Conservation (phyloP, 2,113 vertebrate species). For the Acrocephalus arundinaceus region DNA sequence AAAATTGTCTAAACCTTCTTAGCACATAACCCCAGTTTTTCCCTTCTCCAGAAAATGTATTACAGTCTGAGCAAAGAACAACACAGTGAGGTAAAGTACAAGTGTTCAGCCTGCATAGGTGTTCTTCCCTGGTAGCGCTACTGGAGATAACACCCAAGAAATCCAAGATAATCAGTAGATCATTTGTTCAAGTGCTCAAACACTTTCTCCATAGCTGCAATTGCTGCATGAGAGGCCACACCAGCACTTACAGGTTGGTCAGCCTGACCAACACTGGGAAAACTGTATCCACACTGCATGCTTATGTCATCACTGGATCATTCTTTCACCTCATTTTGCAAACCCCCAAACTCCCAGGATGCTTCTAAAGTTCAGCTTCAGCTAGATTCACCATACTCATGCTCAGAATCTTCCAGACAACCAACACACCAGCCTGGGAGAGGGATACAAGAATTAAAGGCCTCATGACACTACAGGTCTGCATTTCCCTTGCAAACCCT, state of each 20-base stretch:
- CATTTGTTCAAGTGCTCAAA: not conserved
- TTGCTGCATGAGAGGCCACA: not conserved
- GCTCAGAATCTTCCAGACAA: not conserved
- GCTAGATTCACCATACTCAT: not conserved
- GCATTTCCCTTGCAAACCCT: not conserved
- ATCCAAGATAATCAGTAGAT: not conserved
- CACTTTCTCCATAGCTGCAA: not conserved
- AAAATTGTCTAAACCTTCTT: not conserved
- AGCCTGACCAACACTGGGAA: not conserved
- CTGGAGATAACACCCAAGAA: not conserved
- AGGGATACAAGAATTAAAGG: not conserved
- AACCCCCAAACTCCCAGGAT: not conserved
- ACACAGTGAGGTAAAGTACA: not conserved
- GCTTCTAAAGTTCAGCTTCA: not conserved
- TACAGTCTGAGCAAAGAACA: not conserved
- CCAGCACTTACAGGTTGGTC: not conserved
- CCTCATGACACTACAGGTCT: not conserved
- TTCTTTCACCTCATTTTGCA: not conserved
- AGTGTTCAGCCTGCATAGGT: not conserved
- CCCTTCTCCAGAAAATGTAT: not conserved
- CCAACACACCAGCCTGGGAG: not conserved
- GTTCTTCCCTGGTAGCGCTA: not conserved
- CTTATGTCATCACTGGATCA: not conserved
- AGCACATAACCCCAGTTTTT: not conserved
- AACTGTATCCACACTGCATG: not conserved